A percentile compares a stretch with the other conserved stretches of the same genome.
Conservation (phyloP, 2,113 vertebrate genomes). For the Grammomys dolichurus region DNA sequence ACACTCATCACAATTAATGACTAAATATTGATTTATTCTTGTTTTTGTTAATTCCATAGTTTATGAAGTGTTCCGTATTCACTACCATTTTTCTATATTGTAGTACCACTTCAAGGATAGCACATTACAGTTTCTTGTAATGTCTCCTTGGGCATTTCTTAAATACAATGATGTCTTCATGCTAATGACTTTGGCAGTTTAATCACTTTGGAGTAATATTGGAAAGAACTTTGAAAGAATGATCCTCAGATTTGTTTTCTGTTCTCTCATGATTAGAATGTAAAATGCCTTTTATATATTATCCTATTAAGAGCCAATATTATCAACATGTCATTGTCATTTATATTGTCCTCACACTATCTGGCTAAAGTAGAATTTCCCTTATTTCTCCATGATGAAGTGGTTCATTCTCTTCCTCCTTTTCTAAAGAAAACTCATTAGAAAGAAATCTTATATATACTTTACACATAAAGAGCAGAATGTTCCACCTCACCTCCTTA, state of each 20-base stretch:
- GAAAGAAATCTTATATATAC: background rate
- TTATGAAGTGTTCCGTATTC: slow-evolving; percentile 26
- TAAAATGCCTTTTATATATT: background rate
- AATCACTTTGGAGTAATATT: background rate
- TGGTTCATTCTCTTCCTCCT: background rate
- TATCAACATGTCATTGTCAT: background rate
- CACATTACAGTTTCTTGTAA: background rate
- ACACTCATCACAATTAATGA: slow-evolving; percentile 43
- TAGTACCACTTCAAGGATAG: background rate
- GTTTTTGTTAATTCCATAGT: background rate
- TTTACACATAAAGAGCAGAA: background rate
- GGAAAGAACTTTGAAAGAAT: slow-evolving; percentile 10
- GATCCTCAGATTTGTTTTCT: background rate
- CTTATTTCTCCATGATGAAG: background rate
- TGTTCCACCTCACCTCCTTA: background rate
- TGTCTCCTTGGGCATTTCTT: background rate
- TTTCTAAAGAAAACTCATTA: background rate
- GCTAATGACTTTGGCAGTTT: slow-evolving; percentile 8
- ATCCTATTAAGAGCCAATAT: background rate
- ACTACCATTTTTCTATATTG: background rate
- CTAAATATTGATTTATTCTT: background rate
- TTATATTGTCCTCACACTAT: background rate
- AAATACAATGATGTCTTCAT: background rate
- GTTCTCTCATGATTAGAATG: slow-evolving; percentile 22
- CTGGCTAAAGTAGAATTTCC: background rate